Conservation (phyloP, 2,888 invertebrate genomes). For the Hyppa rectilinea region DNA sequence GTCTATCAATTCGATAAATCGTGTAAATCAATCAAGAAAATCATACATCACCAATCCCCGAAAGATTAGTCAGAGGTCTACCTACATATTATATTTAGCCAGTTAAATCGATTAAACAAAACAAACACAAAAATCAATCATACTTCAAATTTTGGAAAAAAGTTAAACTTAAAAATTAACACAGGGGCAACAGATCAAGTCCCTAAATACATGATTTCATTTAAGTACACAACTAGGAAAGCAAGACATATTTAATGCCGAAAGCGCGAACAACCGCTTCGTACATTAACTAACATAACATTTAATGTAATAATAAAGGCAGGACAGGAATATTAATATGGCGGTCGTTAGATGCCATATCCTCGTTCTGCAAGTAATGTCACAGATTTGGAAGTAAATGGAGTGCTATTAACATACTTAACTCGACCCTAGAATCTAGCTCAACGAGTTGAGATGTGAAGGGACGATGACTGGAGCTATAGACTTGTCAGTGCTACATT, state of each 20-base stretch:
- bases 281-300: constrained; percentile 49
- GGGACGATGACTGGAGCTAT: background rate
- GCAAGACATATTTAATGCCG: constrained; percentile 43
- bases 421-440: constrained; percentile 16
- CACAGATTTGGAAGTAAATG: constrained; percentile 49
- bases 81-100: too few relatives aligned
- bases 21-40: too few relatives aligned
- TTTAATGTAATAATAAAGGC: constrained; percentile 57
- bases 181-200: background rate
- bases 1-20: too few relatives aligned
- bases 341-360: constrained; percentile 46
- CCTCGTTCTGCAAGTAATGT: constrained; percentile 35
- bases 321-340: constrained; percentile 53
- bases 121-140: too few relatives aligned
- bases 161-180: constrained; percentile 2
- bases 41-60: too few relatives aligned
- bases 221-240: constrained; percentile 9
- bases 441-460: background rate
- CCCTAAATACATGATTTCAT: constrained; percentile 24
- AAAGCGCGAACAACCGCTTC: constrained; percentile 33
- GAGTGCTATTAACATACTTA: constrained; percentile 16
- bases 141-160: too few relatives aligned
- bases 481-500: background rate
- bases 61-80: too few relatives aligned
- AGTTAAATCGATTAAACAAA: too few relatives aligned